Evolutionary conservation across 2,888 invertebrate genomes (phyloP).

Genomic region (Orthonychiurus folsomi): DNA sequence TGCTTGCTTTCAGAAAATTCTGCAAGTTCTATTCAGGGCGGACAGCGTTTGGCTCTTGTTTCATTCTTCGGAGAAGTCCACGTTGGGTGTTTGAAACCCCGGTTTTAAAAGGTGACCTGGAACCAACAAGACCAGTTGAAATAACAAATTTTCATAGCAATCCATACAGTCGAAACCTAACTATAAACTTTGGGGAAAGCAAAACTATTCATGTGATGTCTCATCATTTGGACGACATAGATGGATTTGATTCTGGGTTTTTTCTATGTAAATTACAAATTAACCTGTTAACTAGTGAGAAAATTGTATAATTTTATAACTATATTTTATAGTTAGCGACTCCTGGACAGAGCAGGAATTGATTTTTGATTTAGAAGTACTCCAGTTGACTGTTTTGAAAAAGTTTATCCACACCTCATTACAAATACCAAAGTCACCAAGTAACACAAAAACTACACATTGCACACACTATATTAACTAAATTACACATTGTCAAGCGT

Average conservation of each 20-base stretch:
- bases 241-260: slow-evolving; percentile 22
- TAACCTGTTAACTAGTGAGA: no score
- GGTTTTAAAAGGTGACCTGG: not conserved
- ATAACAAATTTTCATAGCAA: slow-evolving; percentile 15
- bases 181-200: slow-evolving; percentile 15
- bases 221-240: slow-evolving; percentile 18
- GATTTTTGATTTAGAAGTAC: slow-evolving; percentile 15
- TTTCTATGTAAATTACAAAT: slow-evolving; percentile 20
- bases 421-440: no score
- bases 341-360: slow-evolving; percentile 26
- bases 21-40: slow-evolving; percentile 23
- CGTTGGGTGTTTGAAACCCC: not conserved
- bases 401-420: slow-evolving; percentile 10
- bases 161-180: slow-evolving; percentile 13
- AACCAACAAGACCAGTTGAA: slow-evolving; percentile 12
- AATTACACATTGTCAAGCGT: no score
- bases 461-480: no score
- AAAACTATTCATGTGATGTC: slow-evolving; percentile 16
- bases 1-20: slow-evolving; percentile 19
- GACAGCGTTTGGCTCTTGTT: slow-evolving; percentile 22
- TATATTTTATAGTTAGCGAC: slow-evolving; percentile 18
- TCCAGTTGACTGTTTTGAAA: slow-evolving; percentile 16
- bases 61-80: slow-evolving; percentile 16
- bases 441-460: no score
- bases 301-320: slow-evolving; percentile 3